Percentiles rank a stretch among this genome's conserved stretches.
phyloP scores from a whole-genome alignment of 2,888 invertebrate species.

The Agriopis marginaria region DNA sequence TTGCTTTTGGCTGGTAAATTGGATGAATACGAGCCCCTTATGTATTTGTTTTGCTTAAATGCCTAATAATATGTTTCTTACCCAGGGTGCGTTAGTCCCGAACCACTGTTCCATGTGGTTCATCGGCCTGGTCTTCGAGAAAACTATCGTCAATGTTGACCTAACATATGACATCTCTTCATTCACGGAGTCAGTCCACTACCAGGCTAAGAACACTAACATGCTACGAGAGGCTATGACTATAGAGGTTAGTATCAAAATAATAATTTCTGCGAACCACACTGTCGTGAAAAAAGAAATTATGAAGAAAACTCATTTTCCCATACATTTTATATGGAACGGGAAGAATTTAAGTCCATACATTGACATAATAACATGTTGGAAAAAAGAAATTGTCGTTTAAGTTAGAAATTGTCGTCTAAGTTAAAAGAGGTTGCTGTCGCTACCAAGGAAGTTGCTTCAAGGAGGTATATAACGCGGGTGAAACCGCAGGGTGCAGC shows the following conservation, averaged over 20 bases:
- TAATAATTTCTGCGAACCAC: constrained; percentile 69
- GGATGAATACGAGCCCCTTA: too few relatives aligned
- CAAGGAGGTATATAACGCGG: too few relatives aligned
- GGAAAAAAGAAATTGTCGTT: too few relatives aligned
- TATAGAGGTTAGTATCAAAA: constrained; percentile 82
- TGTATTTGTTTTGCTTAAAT: neutral
- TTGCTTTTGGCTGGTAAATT: too few relatives aligned
- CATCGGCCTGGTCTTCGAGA: constrained; percentile 97
- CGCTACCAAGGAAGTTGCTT: too few relatives aligned
- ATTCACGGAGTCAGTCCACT: constrained; percentile 95
- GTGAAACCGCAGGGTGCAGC: too few relatives aligned
- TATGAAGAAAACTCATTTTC: too few relatives aligned
- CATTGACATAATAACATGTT: too few relatives aligned
- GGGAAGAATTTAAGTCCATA: too few relatives aligned
- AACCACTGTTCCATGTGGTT: constrained; percentile 97
- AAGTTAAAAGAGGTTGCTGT: too few relatives aligned
- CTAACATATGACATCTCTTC: constrained; percentile 96
- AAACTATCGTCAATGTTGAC: constrained; percentile 95
- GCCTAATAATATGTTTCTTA: constrained; percentile 9
- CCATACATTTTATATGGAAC: too few relatives aligned
- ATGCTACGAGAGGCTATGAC: constrained; percentile 91
- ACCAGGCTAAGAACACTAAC: constrained; percentile 90
- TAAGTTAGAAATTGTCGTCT: too few relatives aligned
- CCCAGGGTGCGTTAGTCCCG: constrained; percentile 73
- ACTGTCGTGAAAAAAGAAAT: constrained; percentile 90